phyloP scores from a whole-genome alignment of 2,888 invertebrate species.

The Frankliniella intonsa region DNA sequence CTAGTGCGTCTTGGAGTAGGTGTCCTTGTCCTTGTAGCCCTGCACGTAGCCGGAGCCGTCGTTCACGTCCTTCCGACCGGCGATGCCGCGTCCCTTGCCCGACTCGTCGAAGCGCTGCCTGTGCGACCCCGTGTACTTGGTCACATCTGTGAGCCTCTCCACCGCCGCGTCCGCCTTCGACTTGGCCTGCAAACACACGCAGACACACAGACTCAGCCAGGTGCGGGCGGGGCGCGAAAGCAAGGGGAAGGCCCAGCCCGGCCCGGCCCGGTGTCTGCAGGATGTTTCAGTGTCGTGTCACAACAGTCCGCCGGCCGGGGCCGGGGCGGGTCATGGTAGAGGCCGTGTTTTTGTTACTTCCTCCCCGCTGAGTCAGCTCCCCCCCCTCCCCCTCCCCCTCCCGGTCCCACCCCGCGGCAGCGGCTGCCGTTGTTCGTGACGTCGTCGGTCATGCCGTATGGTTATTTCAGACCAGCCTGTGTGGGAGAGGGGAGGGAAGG shows the following conservation, averaged over 20 bases:
- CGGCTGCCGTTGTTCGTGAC: no score
- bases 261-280: no score
- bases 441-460: no score
- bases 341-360: not conserved
- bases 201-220: not conserved
- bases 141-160: slow-evolving; percentile 77
- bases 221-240: not conserved
- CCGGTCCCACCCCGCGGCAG: not conserved
- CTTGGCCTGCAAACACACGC: slow-evolving; percentile 11
- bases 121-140: slow-evolving; percentile 83
- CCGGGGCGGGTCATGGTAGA: no score
- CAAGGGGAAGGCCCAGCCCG: no score
- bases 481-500: not conserved
- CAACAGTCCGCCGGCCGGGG: no score
- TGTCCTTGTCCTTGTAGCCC: slow-evolving; percentile 79
- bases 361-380: not conserved
- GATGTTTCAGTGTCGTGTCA: no score
- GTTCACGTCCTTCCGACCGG: slow-evolving; percentile 71
- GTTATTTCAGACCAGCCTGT: no score
- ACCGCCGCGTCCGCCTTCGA: slow-evolving; percentile 51
- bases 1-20: slow-evolving; percentile 59
- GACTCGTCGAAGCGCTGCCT: slow-evolving; percentile 78
- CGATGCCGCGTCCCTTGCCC: slow-evolving; percentile 81
- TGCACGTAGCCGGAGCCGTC: slow-evolving; percentile 75
- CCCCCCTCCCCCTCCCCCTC: not conserved